These are phyloP conservation scores for Aricia agestis DNA, from an alignment of 1,140 invertebrate genomes.

Conservation along the genomic window DNA sequence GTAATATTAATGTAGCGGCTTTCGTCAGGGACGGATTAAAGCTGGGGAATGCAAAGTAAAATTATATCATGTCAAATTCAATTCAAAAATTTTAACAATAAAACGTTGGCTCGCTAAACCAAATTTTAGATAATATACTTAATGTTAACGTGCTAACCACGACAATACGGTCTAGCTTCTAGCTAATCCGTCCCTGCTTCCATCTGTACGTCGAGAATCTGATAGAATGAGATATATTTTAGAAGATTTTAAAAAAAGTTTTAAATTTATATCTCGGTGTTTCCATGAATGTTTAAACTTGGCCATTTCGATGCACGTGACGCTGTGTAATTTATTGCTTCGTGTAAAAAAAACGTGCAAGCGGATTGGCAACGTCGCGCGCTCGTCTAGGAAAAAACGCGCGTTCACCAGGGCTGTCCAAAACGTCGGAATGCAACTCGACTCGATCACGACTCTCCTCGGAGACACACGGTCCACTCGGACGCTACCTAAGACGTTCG, in stretches of 20 bases:
- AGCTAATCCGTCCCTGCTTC: background rate
- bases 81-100: no score
- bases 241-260: constrained; percentile 9
- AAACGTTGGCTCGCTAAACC: no score
- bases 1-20: constrained; percentile 26
- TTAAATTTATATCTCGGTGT: constrained; percentile 9
- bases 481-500: no score
- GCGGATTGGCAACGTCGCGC: constrained; percentile 31
- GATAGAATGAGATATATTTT: constrained; percentile 4
- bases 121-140: no score
- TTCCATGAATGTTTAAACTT: constrained; percentile 13
- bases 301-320: constrained; percentile 14
- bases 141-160: no score
- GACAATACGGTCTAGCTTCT: no score
- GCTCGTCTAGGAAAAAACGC: constrained; percentile 10
- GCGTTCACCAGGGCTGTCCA: background rate
- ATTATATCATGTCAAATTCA: no score
- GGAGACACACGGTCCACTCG: background rate
- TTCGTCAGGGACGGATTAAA: background rate
- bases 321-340: background rate
- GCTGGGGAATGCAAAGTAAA: background rate
- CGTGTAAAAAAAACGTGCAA: constrained; percentile 15
- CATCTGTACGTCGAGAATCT: background rate
- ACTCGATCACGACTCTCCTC: background rate
- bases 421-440: background rate